Percentiles rank a stretch among this genome's conserved stretches.
These are phyloP conservation scores for Drosophila carrolli DNA, from an alignment of 1,140 invertebrate genomes.

Conservation along the genomic window DNA sequence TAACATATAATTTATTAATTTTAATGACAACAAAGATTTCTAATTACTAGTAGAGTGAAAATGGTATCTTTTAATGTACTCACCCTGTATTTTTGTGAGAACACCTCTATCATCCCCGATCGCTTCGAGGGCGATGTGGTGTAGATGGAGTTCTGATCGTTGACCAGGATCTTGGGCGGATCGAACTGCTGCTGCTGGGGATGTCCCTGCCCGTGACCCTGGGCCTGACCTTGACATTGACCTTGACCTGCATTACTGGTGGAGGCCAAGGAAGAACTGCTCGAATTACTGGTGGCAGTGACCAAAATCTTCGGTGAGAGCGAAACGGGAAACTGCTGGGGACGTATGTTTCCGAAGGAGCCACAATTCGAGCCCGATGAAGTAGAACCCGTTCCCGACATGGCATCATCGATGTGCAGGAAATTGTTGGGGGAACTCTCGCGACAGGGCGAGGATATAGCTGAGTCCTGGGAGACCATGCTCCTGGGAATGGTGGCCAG, in stretches of 20 bases:
- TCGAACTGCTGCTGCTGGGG: constrained; percentile 74
- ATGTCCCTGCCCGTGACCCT: constrained; percentile 16
- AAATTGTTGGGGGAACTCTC: constrained; percentile 81
- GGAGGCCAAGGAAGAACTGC: constrained; percentile 76
- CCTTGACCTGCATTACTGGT: constrained; percentile 33
- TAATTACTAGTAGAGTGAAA: too few relatives aligned
- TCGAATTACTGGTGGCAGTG: constrained; percentile 78
- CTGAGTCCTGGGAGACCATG: constrained; percentile 84
- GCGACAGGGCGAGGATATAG: constrained; percentile 80
- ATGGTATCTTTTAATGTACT: background rate
- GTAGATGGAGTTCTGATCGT: constrained; percentile 84
- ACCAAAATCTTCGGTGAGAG: constrained; percentile 79
- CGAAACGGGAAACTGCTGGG: constrained; percentile 81
- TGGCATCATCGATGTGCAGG: constrained; percentile 75
- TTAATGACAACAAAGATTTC: too few relatives aligned
- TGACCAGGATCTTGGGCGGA: constrained; percentile 84
- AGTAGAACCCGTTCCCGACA: constrained; percentile 65
- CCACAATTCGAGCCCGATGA: constrained; percentile 71
- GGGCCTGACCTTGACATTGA: constrained; percentile 11
- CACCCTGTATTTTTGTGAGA: constrained; percentile 84
- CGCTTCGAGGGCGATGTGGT: constrained; percentile 84
- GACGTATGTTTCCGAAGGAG: constrained; percentile 64
- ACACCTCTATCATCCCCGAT: constrained; percentile 83
- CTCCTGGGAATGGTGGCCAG: constrained; percentile 76
- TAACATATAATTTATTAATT: too few relatives aligned